Conservation (phyloP, 2,888 invertebrate genomes). For the Dolichopus griseipennis region DNA sequence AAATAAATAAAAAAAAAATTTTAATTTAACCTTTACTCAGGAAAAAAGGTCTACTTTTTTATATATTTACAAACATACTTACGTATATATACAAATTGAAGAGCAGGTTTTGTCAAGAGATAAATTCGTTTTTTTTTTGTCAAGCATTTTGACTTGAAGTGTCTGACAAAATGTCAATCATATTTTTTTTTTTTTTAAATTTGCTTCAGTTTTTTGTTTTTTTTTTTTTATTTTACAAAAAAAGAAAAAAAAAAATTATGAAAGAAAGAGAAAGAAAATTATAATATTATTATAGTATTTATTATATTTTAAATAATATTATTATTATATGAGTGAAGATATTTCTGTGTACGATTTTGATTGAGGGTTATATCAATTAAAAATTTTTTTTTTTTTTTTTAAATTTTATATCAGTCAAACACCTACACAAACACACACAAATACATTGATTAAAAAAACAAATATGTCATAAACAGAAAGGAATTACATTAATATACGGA, state of each 20-base stretch:
- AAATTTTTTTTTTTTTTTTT: not conserved
- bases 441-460: too few relatives aligned
- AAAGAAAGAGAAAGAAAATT: not conserved
- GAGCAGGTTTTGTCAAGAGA: not conserved
- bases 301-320: too few relatives aligned
- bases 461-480: not conserved
- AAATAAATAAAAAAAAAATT: too few relatives aligned
- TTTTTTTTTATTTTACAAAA: too few relatives aligned
- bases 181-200: not conserved
- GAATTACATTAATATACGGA: not conserved
- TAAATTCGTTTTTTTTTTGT: not conserved
- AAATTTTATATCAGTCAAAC: too few relatives aligned
- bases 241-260: not conserved
- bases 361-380: not conserved
- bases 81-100: not conserved
- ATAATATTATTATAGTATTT: too few relatives aligned
- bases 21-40: not conserved
- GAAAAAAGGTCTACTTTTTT: not conserved
- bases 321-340: not conserved
- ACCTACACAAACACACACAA: not conserved
- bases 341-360: not conserved
- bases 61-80: too few relatives aligned
- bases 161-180: slow-evolving; percentile 4
- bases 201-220: not conserved
- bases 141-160: slow-evolving; percentile 2